A percentile compares a stretch with the other conserved stretches of the same genome.
Conservation (phyloP, 1,140 invertebrate genomes). For the Melitaea cinxia region DNA sequence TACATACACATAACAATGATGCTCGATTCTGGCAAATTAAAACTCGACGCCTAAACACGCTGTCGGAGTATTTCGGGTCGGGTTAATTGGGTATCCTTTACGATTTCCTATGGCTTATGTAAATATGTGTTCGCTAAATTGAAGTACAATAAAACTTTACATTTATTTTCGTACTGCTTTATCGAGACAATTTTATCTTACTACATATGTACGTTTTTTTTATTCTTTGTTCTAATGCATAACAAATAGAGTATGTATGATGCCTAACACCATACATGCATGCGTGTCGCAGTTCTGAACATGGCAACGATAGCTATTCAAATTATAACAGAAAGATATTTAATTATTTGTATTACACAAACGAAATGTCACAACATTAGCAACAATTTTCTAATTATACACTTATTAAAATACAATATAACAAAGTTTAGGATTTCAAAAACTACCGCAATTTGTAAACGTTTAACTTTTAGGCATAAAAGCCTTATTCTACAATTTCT, state of each 20-base stretch:
- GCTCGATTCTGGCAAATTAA: conserved; percentile 67
- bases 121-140: conserved; percentile 5
- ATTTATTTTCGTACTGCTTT: not conserved
- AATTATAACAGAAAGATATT: not conserved
- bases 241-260: no score
- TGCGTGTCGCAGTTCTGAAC: not conserved
- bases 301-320: not conserved
- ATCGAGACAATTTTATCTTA: not conserved
- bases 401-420: no score
- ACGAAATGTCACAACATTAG: not conserved
- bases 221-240: no score
- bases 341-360: not conserved
- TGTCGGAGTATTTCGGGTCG: conserved; percentile 18
- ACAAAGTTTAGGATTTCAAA: no score
- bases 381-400: no score
- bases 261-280: not conserved
- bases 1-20: no score
- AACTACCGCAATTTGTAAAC: no score
- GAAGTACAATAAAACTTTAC: not conserved
- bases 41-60: conserved; percentile 56
- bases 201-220: no score
- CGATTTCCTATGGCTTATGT: conserved; percentile 7
- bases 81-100: conserved; percentile 18
- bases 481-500: no score
- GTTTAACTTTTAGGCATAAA: no score